Conservation (phyloP, 2,797 vertebrate species). For the Tenualosa ilisha region DNA sequence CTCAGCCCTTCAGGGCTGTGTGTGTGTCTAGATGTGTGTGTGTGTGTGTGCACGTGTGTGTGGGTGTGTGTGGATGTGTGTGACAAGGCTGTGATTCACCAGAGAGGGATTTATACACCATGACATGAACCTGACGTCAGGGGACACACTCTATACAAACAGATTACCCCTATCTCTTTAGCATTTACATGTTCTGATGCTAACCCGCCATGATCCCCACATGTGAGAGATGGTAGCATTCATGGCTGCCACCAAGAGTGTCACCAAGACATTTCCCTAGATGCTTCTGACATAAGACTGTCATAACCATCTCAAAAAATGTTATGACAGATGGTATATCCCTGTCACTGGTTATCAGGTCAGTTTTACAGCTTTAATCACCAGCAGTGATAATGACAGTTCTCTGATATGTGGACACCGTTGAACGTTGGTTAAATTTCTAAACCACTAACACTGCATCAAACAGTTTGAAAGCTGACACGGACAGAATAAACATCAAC, state of each 20-base stretch:
- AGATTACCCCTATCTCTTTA: background rate
- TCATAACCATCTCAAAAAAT: background rate
- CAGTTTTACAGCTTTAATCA: background rate
- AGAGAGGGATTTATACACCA: background rate
- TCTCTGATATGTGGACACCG: background rate
- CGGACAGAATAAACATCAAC: background rate
- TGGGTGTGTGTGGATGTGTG: background rate
- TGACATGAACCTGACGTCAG: conserved; percentile 10
- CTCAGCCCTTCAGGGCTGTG: conserved; percentile 5
- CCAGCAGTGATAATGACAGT: background rate
- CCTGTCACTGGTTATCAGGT: background rate
- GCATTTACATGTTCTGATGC: background rate
- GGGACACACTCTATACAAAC: background rate
- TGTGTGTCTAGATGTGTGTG: background rate
- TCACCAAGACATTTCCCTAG: background rate
- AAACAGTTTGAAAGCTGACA: background rate
- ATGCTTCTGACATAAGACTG: background rate
- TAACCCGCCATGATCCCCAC: background rate
- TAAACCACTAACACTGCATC: background rate
- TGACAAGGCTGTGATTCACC: conserved; percentile 18
- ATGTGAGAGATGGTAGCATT: background rate
- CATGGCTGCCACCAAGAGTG: background rate
- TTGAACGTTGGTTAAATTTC: background rate
- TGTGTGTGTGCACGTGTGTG: background rate
- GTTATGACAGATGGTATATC: background rate